Conservation (phyloP, 2,888 invertebrate genomes). For the Phoronis australis region DNA sequence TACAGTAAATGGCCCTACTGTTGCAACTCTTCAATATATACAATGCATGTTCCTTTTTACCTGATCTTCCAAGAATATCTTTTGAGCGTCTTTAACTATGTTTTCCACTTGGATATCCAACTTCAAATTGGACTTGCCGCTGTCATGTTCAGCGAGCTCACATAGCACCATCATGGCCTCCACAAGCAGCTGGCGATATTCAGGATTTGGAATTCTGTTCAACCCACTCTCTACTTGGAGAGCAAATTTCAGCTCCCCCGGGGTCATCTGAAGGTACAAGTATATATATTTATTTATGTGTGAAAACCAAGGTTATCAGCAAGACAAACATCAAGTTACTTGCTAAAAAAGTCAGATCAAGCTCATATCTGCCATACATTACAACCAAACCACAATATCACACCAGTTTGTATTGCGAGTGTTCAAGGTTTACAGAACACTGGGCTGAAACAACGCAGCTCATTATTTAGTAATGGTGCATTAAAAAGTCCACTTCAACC, state of each 20-base stretch:
- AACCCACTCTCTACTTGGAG: conserved; percentile 93
- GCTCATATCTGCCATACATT: background rate
- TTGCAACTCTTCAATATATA: too few relatives aligned
- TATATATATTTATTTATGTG: conserved; percentile 1
- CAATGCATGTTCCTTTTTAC: conserved; percentile 54
- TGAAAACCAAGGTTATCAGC: too few relatives aligned
- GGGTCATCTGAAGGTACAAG: conserved; percentile 72
- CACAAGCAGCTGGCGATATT: conserved; percentile 93
- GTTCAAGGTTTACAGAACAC: too few relatives aligned
- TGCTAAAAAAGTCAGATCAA: background rate
- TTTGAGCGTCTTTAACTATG: conserved; percentile 88
- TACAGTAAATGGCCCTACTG: too few relatives aligned
- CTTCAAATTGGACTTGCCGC: conserved; percentile 28
- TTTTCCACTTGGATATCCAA: conserved; percentile 66
- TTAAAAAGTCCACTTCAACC: too few relatives aligned
- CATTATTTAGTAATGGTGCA: too few relatives aligned
- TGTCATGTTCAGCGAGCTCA: conserved; percentile 60
- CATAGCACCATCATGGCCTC: conserved; percentile 94
- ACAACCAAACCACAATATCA: too few relatives aligned
- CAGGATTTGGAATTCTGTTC: conserved; percentile 95
- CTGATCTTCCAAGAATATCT: conserved; percentile 92
- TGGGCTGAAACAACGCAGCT: too few relatives aligned
- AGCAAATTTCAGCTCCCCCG: conserved; percentile 96
- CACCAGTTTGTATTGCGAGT: too few relatives aligned
- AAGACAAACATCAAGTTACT: background rate